Evolutionary conservation across 2,797 vertebrate species (phyloP).

Genomic region (Enteromius afrohamiltoni): DNA sequence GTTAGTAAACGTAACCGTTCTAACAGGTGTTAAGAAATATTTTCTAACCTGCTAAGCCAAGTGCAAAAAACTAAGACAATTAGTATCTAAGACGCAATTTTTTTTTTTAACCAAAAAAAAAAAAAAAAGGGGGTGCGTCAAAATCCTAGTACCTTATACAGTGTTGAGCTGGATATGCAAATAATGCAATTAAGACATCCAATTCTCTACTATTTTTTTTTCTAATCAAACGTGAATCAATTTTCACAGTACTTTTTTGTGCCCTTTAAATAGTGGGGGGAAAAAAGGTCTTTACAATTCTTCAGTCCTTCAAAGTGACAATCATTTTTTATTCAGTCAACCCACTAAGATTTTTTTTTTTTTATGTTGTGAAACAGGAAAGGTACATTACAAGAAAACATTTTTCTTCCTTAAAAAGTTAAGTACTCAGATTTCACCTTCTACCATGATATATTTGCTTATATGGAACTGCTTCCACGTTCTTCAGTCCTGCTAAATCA

Average conservation of each 20-base stretch:
- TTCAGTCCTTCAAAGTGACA: background rate
- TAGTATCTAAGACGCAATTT: no score
- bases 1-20: no score
- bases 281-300: background rate
- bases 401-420: background rate
- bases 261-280: background rate
- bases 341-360: background rate
- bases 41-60: no score
- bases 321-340: background rate
- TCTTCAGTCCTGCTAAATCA: background rate
- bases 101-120: no score
- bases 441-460: background rate
- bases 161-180: background rate
- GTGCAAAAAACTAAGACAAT: no score
- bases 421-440: background rate
- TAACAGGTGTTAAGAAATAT: no score
- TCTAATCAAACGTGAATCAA: background rate
- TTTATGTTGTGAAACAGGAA: background rate
- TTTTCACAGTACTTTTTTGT: background rate
- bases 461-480: background rate
- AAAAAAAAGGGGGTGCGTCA: no score
- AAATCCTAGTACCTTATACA: background rate
- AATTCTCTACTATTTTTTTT: background rate
- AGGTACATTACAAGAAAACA: background rate
- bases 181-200: background rate